Percentiles rank a stretch among this genome's conserved stretches.
phyloP scores from a whole-genome alignment of 2,113 vertebrate species.

The Condylura cristata region DNA sequence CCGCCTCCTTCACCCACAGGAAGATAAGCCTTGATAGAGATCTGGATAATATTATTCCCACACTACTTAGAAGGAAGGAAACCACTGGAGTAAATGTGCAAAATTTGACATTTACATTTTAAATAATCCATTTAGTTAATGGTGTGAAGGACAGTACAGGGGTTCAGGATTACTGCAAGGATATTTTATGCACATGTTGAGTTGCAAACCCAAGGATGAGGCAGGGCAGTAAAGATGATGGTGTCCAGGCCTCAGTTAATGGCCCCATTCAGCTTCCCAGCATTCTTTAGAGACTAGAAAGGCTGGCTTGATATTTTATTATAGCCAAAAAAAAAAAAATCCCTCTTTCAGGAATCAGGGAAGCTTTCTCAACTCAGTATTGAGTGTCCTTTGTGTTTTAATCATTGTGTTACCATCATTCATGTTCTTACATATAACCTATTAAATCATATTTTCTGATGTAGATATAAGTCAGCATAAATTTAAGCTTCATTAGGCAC shows the following conservation, averaged over 20 bases:
- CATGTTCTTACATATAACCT: constrained; percentile 9
- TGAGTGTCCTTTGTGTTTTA: neutral
- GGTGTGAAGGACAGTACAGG: neutral
- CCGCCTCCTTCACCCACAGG: neutral
- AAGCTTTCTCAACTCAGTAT: neutral
- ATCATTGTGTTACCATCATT: neutral
- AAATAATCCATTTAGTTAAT: neutral
- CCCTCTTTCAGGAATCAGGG: neutral
- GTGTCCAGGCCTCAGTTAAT: neutral
- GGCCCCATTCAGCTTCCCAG: neutral
- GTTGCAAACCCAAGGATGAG: neutral
- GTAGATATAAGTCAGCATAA: neutral
- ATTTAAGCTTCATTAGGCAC: neutral
- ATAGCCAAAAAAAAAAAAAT: neutral
- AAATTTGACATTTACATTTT: constrained; percentile 25
- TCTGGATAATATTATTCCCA: neutral
- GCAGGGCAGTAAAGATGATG: neutral
- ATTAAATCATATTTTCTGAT: neutral
- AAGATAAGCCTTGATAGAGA: neutral
- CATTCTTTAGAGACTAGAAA: neutral
- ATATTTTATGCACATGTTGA: neutral
- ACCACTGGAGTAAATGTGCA: neutral
- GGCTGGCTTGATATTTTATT: constrained; percentile 20
- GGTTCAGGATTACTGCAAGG: neutral
- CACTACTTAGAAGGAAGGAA: neutral